Percentiles rank a stretch among this genome's conserved stretches.
These are phyloP conservation scores for Calephelis nemesis DNA, from an alignment of 1,140 invertebrate genomes.

Conservation along the genomic window DNA sequence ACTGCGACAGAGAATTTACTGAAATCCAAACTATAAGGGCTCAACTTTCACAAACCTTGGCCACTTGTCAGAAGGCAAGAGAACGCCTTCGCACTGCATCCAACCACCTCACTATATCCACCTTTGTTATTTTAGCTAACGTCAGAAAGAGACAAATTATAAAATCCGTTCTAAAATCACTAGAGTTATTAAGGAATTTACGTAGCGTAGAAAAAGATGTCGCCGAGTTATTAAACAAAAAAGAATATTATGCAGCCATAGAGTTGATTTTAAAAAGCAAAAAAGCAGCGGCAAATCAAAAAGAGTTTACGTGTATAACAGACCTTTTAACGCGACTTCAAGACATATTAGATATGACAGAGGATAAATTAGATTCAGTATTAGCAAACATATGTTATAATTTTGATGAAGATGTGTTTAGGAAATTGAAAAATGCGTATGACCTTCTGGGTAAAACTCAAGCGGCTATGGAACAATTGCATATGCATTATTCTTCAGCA, in stretches of 20 bases:
- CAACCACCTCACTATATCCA: slow-evolving; percentile 90
- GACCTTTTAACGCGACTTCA: slow-evolving; percentile 92
- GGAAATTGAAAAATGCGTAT: slow-evolving; percentile 92
- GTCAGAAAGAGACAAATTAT: slow-evolving; percentile 91
- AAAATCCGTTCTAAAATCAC: slow-evolving; percentile 86
- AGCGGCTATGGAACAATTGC: slow-evolving; percentile 95
- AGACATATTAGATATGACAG: slow-evolving; percentile 94
- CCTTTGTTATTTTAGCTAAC: slow-evolving; percentile 92
- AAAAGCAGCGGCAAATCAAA: slow-evolving; percentile 88
- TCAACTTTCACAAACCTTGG: slow-evolving; percentile 85
- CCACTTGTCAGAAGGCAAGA: slow-evolving; percentile 86
- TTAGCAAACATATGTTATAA: slow-evolving; percentile 86
- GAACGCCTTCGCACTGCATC: slow-evolving; percentile 86
- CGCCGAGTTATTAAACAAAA: slow-evolving; percentile 88
- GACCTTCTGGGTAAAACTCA: slow-evolving; percentile 91
- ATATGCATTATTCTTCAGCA: slow-evolving; percentile 96
- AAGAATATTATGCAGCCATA: slow-evolving; percentile 94
- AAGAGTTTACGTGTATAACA: slow-evolving; percentile 92
- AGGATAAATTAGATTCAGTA: slow-evolving; percentile 94
- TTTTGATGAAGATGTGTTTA: slow-evolving; percentile 87
- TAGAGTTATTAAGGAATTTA: slow-evolving; percentile 91
- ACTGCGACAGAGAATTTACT: slow-evolving; percentile 91
- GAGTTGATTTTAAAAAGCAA: slow-evolving; percentile 92
- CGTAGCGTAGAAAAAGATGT: slow-evolving; percentile 92
- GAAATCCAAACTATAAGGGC: slow-evolving; percentile 89